A percentile compares a stretch with the other conserved stretches of the same genome.
Evolutionary conservation across 2,888 invertebrate species (phyloP).

Genomic region (Mylabris sibirica): DNA sequence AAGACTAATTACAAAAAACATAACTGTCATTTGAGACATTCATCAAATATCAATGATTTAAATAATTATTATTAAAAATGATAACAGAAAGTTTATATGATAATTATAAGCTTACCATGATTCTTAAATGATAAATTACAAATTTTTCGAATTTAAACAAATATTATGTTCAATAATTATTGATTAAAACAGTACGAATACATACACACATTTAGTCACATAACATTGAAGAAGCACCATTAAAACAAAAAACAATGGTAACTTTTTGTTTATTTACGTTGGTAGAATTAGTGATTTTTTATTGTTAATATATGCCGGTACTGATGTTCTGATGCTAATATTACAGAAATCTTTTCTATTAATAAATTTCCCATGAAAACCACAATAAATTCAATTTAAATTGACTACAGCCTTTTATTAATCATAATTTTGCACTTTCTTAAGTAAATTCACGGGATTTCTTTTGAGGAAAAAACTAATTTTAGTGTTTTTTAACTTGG

Average conservation of each 20-base stretch:
- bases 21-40: constrained; percentile 2
- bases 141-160: background rate
- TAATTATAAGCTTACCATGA: constrained; percentile 37
- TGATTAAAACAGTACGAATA: background rate
- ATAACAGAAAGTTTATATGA: background rate
- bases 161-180: background rate
- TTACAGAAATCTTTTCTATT: background rate
- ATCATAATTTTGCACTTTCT: too few species aligned
- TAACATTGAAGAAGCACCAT: constrained; percentile 1
- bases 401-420: background rate
- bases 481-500: too few species aligned
- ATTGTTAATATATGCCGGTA: background rate
- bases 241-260: background rate
- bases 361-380: too few species aligned
- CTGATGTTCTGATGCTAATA: background rate
- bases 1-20: background rate
- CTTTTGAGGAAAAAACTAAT: too few species aligned
- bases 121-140: constrained; percentile 22
- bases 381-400: background rate
- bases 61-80: constrained; percentile 4
- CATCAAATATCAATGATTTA: constrained; percentile 11
- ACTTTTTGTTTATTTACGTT: too few species aligned
- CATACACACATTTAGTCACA: constrained; percentile 13
- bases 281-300: background rate
- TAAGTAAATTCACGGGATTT: too few species aligned